Percentiles rank a stretch among this genome's conserved stretches.
Conservation (phyloP, 2,797 vertebrate species). For the Galagoides demidoff region DNA sequence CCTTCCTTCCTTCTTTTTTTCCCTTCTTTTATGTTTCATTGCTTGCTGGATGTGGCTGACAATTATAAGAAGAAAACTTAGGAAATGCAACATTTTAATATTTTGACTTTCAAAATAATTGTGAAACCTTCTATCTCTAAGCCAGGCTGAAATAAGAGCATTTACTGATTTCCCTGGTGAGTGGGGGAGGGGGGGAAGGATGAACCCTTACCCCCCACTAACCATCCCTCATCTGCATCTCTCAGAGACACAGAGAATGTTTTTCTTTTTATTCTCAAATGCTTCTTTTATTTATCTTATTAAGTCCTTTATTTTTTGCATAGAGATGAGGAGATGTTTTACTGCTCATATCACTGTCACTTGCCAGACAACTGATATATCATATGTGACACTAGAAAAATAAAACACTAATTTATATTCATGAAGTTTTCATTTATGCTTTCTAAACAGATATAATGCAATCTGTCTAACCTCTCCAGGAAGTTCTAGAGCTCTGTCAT, state of each 20-base stretch:
- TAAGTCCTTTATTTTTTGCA: constrained; percentile 62
- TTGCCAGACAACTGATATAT: constrained; percentile 69
- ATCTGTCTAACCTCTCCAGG: constrained; percentile 51
- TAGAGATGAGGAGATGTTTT: constrained; percentile 59
- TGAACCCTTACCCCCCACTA: not conserved
- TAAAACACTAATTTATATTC: constrained; percentile 73
- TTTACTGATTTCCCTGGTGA: not conserved
- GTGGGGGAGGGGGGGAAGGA: not conserved
- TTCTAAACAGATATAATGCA: constrained; percentile 58
- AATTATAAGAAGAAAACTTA: not conserved
- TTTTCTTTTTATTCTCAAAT: constrained; percentile 3
- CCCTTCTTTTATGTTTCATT: not conserved
- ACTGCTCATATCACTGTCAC: constrained; percentile 61
- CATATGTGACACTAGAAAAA: constrained; percentile 57
- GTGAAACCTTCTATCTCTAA: not conserved
- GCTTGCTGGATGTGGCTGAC: not conserved
- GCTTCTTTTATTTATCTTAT: constrained; percentile 58
- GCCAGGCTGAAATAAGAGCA: not conserved
- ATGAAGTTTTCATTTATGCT: constrained; percentile 61
- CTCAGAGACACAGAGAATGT: not conserved
- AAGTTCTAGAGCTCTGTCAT: constrained; percentile 37
- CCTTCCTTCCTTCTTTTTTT: not conserved
- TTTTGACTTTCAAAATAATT: constrained; percentile 8
- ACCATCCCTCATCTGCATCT: not conserved
- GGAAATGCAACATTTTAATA: not conserved